A percentile compares a stretch with the other conserved stretches of the same genome.
phyloP scores from a whole-genome alignment of 2,888 invertebrate species.

The Aleiodes testaceus region DNA sequence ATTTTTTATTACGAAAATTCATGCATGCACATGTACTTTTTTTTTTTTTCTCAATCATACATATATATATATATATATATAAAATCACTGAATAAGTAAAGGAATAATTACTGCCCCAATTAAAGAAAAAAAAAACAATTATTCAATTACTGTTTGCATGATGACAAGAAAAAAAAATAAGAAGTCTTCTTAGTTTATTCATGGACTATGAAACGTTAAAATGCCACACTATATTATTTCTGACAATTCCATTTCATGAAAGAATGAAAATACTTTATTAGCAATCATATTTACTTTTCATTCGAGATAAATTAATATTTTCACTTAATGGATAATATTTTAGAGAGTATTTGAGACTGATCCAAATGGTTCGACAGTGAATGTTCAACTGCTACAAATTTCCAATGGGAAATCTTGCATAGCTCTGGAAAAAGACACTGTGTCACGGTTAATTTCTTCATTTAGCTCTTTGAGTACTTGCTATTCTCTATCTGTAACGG shows the following conservation, averaged over 20 bases:
- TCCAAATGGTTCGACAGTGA: not conserved
- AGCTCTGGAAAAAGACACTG: not conserved
- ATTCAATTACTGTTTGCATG: constrained; percentile 7
- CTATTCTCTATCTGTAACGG: not conserved
- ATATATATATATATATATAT: too few species aligned
- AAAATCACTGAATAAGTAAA: not conserved
- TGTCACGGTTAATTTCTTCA: constrained; percentile 2
- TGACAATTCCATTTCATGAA: not conserved
- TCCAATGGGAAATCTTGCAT: not conserved
- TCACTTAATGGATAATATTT: too few species aligned
- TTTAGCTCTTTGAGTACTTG: not conserved
- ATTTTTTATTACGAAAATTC: constrained; percentile 23
- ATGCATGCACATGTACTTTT: constrained; percentile 3
- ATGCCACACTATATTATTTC: not conserved
- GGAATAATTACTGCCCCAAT: not conserved
- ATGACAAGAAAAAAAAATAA: not conserved
- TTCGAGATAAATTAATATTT: too few species aligned
- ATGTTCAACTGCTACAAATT: constrained; percentile 18
- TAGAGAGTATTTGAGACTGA: not conserved
- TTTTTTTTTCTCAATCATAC: too few species aligned
- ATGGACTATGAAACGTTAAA: not conserved
- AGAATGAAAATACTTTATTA: too few species aligned
- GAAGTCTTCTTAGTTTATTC: not conserved
- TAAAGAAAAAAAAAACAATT: not conserved
- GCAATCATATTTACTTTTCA: too few species aligned